Evolutionary conservation across 2,113 vertebrate species (phyloP).

Genomic region (Mirounga angustirostris): DNA sequence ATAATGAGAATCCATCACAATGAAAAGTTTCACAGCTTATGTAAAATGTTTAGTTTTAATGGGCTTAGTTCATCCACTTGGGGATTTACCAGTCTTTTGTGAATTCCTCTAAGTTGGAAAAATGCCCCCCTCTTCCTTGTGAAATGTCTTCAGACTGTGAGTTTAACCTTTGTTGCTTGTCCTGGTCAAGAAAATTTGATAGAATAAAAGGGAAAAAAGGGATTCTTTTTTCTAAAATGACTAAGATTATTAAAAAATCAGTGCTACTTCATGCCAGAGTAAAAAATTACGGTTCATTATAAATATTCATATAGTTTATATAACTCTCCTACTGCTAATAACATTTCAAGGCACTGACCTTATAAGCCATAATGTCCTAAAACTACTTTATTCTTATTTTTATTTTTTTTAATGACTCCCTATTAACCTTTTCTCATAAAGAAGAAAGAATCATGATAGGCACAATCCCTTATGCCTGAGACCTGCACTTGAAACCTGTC

Average conservation of each 20-base stretch:
- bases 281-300: not conserved
- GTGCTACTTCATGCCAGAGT: not conserved
- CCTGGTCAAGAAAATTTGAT: not conserved
- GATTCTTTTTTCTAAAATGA: not conserved
- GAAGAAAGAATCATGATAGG: rapidly evolving
- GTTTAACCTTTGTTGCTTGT: not conserved
- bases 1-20: constrained; percentile 52
- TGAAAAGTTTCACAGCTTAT: not conserved
- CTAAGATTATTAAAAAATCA: not conserved
- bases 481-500: not conserved
- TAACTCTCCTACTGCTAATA: not conserved
- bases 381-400: not conserved
- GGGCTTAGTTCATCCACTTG: constrained; percentile 13
- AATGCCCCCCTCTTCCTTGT: not conserved
- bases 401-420: not conserved
- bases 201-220: not conserved
- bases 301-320: not conserved
- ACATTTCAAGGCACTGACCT: not conserved
- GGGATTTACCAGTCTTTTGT: not conserved
- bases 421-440: not conserved
- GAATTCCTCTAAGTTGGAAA: not conserved
- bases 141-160: not conserved
- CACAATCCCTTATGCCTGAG: not conserved
- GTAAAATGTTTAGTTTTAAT: constrained; percentile 53
- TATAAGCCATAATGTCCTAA: not conserved